Percentiles rank a stretch among this genome's conserved stretches.
Evolutionary conservation across 2,888 invertebrate species (phyloP).

Genomic region (Tyria jacobaeae): DNA sequence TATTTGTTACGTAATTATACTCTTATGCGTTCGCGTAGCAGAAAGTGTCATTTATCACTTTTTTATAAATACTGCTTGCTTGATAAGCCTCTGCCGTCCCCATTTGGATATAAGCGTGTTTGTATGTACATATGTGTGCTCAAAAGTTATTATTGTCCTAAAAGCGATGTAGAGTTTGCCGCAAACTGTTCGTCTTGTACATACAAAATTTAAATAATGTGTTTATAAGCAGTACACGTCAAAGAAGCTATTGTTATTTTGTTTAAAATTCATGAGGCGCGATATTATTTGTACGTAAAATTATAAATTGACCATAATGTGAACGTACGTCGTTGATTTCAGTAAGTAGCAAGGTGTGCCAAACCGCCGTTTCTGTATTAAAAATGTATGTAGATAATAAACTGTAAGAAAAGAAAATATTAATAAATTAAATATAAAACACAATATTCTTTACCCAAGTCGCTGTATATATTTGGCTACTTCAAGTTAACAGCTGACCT

Average conservation of each 20-base stretch:
- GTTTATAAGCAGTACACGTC: slow-evolving; percentile 68
- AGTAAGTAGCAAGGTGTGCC: slow-evolving; percentile 24
- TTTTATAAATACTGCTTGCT: too few species aligned
- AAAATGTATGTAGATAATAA: too few species aligned
- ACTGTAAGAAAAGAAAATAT: not conserved
- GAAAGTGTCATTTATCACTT: too few species aligned
- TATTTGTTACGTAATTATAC: too few species aligned
- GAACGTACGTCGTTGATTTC: slow-evolving; percentile 42
- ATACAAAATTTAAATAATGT: slow-evolving; percentile 24
- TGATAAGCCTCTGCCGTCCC: too few species aligned
- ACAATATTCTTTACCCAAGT: too few species aligned
- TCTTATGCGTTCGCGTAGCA: too few species aligned
- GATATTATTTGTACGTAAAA: slow-evolving; percentile 57
- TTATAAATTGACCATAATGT: slow-evolving; percentile 50
- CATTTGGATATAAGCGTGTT: too few species aligned
- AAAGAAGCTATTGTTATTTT: slow-evolving; percentile 68
- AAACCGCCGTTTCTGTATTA: not conserved
- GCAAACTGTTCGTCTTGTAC: slow-evolving; percentile 4
- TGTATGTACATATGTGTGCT: too few species aligned
- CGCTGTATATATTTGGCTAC: too few species aligned
- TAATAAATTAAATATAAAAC: not conserved
- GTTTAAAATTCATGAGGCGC: slow-evolving; percentile 75
- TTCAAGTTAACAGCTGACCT: too few species aligned
- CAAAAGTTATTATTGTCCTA: not conserved
- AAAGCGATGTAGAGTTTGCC: not conserved